Conservation (phyloP, 2,888 invertebrate species). For the Dermolepida albohirtum region DNA sequence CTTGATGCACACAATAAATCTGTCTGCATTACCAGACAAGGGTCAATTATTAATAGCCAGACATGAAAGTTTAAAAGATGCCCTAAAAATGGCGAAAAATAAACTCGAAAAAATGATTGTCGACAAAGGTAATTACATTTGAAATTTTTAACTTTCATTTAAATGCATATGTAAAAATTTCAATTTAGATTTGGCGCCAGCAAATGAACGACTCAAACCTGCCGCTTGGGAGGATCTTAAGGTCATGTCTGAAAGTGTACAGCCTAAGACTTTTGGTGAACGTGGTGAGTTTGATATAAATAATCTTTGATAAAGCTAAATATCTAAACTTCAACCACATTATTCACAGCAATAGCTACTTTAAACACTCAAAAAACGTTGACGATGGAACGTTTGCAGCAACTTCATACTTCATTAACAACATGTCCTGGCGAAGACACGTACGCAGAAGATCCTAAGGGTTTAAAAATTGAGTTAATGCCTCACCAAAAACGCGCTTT, state of each 20-base stretch:
- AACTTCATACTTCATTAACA: conserved; percentile 77
- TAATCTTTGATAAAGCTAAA: background rate
- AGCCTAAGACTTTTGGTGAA: conserved; percentile 71
- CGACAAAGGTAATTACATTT: conserved; percentile 52
- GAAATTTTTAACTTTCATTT: background rate
- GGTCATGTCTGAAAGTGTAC: conserved; percentile 68
- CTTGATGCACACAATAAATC: conserved; percentile 55
- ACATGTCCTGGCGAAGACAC: conserved; percentile 74
- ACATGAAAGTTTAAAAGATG: conserved; percentile 64
- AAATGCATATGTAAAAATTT: background rate
- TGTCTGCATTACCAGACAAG: conserved; percentile 71
- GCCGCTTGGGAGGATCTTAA: conserved; percentile 69
- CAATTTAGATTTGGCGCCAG: background rate
- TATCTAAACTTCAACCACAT: background rate
- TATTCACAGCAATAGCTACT: conserved; percentile 72
- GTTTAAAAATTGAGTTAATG: conserved; percentile 78
- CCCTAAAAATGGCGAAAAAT: conserved; percentile 66
- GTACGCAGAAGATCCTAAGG: conserved; percentile 71
- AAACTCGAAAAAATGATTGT: conserved; percentile 69
- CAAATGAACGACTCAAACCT: conserved; percentile 8
- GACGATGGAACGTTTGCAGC: conserved; percentile 78
- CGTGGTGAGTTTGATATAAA: conserved; percentile 54
- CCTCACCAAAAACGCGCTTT: conserved; percentile 87
- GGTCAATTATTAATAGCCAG: conserved; percentile 70
- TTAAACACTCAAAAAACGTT: conserved; percentile 76